Evolutionary conservation across 2,888 invertebrate species (phyloP).

Genomic region (Taenaris catops): DNA sequence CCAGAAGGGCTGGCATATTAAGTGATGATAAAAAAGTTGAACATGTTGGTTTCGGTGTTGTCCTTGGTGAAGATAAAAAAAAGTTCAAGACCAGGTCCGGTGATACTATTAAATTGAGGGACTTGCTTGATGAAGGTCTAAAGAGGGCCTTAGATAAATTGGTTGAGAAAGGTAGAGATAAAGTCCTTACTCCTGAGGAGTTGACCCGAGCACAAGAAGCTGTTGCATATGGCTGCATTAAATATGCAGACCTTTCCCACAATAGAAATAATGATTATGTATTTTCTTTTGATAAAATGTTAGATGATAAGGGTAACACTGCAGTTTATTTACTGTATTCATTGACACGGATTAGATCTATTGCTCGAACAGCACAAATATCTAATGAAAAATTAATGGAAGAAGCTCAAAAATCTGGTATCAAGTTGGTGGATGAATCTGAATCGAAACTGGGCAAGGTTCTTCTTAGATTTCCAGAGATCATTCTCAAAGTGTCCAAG

Average conservation of each 20-base stretch:
- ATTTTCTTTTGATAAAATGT: constrained; percentile 99
- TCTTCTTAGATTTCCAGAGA: constrained; percentile 92
- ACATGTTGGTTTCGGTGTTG: constrained; percentile 97
- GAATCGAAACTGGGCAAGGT: constrained; percentile 97
- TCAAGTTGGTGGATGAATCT: constrained; percentile 91
- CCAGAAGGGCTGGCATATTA: constrained; percentile 87
- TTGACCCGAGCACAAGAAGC: constrained; percentile 91
- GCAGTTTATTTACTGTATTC: constrained; percentile 98
- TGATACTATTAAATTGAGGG: constrained; percentile 93
- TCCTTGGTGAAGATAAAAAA: constrained; percentile 98
- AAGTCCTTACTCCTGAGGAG: constrained; percentile 90
- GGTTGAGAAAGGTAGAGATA: constrained; percentile 91
- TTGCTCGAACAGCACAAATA: constrained; percentile 88
- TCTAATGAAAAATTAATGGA: constrained; percentile 80
- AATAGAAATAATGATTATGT: constrained; percentile 96
- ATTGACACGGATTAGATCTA: constrained; percentile 95
- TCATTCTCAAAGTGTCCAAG: constrained; percentile 88
- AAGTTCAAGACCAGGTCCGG: constrained; percentile 99
- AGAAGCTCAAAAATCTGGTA: constrained; percentile 77
- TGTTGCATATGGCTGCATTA: constrained; percentile 98
- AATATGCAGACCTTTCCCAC: constrained; percentile 97
- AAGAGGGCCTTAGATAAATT: constrained; percentile 90
- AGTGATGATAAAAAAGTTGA: constrained; percentile 85
- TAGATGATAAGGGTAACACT: constrained; percentile 99
- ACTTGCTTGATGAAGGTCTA: constrained; percentile 95